Base-by-base conservation (phyloP, 2,797 vertebrate species). In the Premnoplex brunnescens region DNA sequence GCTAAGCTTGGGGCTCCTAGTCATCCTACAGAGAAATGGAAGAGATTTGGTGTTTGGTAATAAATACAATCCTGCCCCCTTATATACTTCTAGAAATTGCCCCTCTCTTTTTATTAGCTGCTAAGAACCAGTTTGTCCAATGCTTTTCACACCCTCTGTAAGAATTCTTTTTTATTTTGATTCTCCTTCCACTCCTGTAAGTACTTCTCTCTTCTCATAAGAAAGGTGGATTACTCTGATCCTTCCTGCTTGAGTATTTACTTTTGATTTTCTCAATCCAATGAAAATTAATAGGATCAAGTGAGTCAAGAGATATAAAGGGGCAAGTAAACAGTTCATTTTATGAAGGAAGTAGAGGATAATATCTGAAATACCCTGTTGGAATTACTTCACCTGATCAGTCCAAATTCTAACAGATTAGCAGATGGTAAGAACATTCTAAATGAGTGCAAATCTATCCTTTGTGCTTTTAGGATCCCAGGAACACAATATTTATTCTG, bases 321-420 rank as follows among this genome's bases (percentile, higher is more conserved):
- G 15, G 19, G 12, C 27, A 88, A 93, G 54, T 36, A 92, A 94
- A 92, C 20, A 64, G 36, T 66, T 82, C 64, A 32, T 83, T 90
- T 91, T 58, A 58, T 41, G 74, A 87, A 86, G 39, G 39, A 89
- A 32, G 55, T 75, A 78, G 39, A 86, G 7, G 43, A 66, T 88
- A 89, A 80, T 55, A 69, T 54, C 71, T 59, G 63, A 79, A 92
- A 92, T 82, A 52, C 10, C 68, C 58, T 55, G 20, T 48, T 96
- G 86, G 77, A 93, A 89, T 73, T 0, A 41, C 92, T 96, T 89
- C 26, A 87, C 30, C 14, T 51, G 51, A 85, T 82, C 39, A 79
- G 36, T 71, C 59, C 86, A 91, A 94, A 76, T 85, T 94, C 84
- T 74, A 89, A 34, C 22, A 63, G 60, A 92, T 82, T 85, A 91